phyloP scores from a whole-genome alignment of 2,113 vertebrate species.

The Tonatia bakeri region DNA sequence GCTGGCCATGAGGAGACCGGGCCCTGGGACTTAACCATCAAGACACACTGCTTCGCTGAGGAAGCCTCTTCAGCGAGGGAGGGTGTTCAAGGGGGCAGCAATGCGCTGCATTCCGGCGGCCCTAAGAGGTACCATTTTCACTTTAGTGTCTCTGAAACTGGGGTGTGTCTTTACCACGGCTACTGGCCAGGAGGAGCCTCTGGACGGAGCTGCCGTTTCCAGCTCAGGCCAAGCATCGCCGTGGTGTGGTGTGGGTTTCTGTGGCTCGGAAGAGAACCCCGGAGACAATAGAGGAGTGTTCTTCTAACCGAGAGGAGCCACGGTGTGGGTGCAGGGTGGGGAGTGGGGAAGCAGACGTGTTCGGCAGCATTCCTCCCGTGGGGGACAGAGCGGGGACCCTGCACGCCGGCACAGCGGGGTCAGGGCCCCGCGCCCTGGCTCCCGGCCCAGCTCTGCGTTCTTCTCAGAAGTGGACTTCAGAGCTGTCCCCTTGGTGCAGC shows the following conservation, averaged over 20 bases:
- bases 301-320: neutral
- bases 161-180: neutral
- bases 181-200: neutral
- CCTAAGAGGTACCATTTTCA: neutral
- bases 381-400: neutral
- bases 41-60: neutral
- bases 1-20: accelerated
- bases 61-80: accelerated
- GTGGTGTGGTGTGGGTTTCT: neutral
- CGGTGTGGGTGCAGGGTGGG: neutral
- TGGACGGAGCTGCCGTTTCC: neutral
- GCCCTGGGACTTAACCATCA: accelerated
- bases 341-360: neutral
- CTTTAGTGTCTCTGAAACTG: neutral
- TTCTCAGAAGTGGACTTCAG: neutral
- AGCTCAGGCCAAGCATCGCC: neutral
- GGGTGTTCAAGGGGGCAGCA: neutral
- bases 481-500: neutral
- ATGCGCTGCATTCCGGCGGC: accelerated
- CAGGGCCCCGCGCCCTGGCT: accelerated
- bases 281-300: slow-evolving; percentile 30
- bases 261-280: slow-evolving; percentile 12
- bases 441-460: neutral
- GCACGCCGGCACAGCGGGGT: neutral
- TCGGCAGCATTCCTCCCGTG: neutral